Evolutionary conservation across 2,113 vertebrate species (phyloP).

Genomic region (Jacana jacana): DNA sequence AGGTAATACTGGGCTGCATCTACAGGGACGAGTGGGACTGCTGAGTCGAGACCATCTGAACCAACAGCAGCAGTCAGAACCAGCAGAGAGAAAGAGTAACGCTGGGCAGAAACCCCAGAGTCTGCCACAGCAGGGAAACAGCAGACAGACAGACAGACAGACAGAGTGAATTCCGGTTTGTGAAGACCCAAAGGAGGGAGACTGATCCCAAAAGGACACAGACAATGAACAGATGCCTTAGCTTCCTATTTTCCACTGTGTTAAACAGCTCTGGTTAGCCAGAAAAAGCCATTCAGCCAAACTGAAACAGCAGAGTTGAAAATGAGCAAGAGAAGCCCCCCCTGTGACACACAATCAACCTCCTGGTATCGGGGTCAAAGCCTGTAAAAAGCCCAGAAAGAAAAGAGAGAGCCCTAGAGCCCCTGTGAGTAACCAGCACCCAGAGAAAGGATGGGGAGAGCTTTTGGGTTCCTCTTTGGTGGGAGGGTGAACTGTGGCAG

Average conservation of each 20-base stretch:
- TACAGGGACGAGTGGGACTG: not conserved
- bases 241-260: not conserved
- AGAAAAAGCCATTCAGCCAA: not conserved
- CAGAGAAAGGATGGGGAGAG: not conserved
- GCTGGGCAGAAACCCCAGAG: not conserved
- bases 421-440: not conserved
- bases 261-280: not conserved
- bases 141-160: not conserved
- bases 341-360: not conserved
- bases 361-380: not conserved
- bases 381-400: not conserved
- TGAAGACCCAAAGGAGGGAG: not conserved
- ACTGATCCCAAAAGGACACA: not conserved
- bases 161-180: not conserved
- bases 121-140: not conserved
- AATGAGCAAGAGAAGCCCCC: no score
- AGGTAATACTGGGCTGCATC: not conserved
- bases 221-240: fast-evolving
- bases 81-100: not conserved
- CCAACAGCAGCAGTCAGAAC: fast-evolving
- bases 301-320: no score
- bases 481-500: not conserved
- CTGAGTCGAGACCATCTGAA: not conserved
- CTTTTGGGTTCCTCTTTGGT: not conserved
- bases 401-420: no score